These are phyloP conservation scores for Philopotamus ludificatus DNA, from an alignment of 1,140 invertebrate species.

Conservation along the genomic window DNA sequence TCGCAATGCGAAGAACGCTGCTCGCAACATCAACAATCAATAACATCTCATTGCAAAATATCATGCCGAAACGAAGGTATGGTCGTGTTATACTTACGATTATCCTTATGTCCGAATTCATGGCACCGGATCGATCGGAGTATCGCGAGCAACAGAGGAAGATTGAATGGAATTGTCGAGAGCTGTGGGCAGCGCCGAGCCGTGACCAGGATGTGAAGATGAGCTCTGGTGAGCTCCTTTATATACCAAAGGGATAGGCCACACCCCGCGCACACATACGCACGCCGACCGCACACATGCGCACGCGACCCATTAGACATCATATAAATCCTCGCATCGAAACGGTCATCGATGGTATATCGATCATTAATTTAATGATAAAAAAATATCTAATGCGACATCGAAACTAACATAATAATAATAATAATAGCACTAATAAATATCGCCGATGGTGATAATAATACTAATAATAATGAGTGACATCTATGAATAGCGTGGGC, in stretches of 20 bases:
- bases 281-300: too few species aligned
- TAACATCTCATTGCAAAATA: background rate
- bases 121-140: constrained; percentile 9
- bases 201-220: background rate
- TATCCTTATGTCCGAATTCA: constrained; percentile 38
- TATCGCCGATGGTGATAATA: too few species aligned
- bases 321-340: too few species aligned
- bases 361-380: too few species aligned
- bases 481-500: too few species aligned
- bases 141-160: background rate
- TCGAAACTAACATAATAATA: too few species aligned
- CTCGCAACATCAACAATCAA: background rate
- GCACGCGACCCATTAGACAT: too few species aligned
- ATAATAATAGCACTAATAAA: too few species aligned
- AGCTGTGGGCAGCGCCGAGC: background rate
- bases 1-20: background rate
- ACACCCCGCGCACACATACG: background rate
- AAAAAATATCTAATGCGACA: too few species aligned
- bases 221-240: background rate
- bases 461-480: too few species aligned
- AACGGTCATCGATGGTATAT: too few species aligned
- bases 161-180: background rate
- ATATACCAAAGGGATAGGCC: background rate
- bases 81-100: constrained; percentile 23
- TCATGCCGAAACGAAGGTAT: background rate